phyloP scores from a whole-genome alignment of 1,140 invertebrate genomes.

The Scaptomyza pallida region DNA sequence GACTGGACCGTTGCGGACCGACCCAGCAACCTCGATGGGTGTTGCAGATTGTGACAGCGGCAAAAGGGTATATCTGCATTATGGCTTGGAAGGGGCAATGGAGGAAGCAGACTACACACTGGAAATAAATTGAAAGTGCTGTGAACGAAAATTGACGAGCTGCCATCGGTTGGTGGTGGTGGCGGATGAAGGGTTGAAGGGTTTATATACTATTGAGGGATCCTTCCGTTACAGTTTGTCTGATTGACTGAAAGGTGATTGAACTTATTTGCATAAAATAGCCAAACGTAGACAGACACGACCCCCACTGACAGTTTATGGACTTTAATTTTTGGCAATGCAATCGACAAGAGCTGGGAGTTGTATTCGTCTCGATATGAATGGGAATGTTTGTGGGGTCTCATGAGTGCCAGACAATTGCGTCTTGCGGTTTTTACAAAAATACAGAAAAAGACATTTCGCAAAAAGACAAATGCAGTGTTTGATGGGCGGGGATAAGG shows the following conservation, averaged over 20 bases:
- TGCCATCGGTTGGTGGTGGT: slow-evolving; percentile 30
- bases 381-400: neutral
- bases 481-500: neutral
- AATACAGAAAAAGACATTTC: slow-evolving; percentile 44
- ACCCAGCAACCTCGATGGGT: slow-evolving; percentile 62
- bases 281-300: slow-evolving; percentile 39
- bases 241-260: slow-evolving; percentile 68
- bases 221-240: slow-evolving; percentile 53
- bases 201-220: slow-evolving; percentile 10
- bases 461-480: slow-evolving; percentile 58
- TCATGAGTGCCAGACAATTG: slow-evolving; percentile 47
- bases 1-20: slow-evolving; percentile 29
- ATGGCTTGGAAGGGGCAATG: neutral
- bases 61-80: slow-evolving; percentile 68
- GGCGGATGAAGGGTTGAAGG: neutral
- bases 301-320: slow-evolving; percentile 18
- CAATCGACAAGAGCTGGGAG: neutral
- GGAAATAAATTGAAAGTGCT: slow-evolving; percentile 79
- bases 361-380: neutral
- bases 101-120: slow-evolving; percentile 1
- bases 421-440: slow-evolving; percentile 61
- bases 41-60: slow-evolving; percentile 74
- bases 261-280: slow-evolving; percentile 76
- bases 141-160: slow-evolving; percentile 70
- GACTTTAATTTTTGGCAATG: slow-evolving; percentile 46